phyloP scores from a whole-genome alignment of 2,797 vertebrate genomes.

The Oceanodroma leucorhoa region DNA sequence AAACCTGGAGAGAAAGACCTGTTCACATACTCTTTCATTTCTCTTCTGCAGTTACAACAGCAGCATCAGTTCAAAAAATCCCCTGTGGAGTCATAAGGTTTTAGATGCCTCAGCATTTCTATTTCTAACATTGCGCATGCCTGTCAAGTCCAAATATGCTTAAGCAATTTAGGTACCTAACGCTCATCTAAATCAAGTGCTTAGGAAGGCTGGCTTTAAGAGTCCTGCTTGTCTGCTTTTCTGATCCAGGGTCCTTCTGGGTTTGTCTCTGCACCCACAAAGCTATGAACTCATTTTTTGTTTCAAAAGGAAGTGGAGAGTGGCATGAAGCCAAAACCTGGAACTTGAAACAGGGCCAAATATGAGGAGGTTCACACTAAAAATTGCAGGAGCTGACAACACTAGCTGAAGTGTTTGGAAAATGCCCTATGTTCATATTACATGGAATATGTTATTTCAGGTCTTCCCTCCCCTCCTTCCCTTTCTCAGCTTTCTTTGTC shows the following conservation, averaged over 20 bases:
- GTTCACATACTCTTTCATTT: neutral
- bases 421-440: neutral
- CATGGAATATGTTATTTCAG: neutral
- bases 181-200: neutral
- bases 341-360: neutral
- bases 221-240: neutral
- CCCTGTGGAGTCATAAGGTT: slow-evolving; percentile 26
- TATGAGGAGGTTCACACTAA: neutral
- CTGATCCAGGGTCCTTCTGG: neutral
- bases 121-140: neutral
- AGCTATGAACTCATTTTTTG: neutral
- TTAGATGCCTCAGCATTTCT: slow-evolving; percentile 47
- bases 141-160: neutral
- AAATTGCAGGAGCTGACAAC: neutral
- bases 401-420: neutral
- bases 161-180: neutral
- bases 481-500: neutral
- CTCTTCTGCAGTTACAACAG: slow-evolving; percentile 2
- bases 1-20: slow-evolving; percentile 36
- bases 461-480: neutral
- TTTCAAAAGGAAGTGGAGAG: neutral
- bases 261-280: neutral
- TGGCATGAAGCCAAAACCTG: neutral
- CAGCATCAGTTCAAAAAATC: slow-evolving; percentile 9
- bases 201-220: neutral